Conservation (phyloP, 2,888 invertebrate species). For the Tethea ocularis region DNA sequence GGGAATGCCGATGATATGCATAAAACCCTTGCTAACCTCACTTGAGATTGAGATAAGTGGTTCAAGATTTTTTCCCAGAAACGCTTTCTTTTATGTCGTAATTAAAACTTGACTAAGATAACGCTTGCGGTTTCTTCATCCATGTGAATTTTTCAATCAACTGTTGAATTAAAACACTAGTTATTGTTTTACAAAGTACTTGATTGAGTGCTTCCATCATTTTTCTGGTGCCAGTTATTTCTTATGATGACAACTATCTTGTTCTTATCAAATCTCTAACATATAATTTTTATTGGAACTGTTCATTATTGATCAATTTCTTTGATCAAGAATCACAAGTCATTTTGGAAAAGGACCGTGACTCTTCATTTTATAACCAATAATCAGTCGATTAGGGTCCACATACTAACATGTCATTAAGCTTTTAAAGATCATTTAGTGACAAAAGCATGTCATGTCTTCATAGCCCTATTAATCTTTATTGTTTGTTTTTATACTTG, state of each 20-base stretch:
- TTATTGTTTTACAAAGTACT: too few relatives aligned
- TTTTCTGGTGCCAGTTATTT: neutral
- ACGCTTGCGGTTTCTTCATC: neutral
- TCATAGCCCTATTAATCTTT: constrained; percentile 36
- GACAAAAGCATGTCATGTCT: constrained; percentile 41
- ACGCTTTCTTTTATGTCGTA: neutral
- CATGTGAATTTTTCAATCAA: constrained; percentile 4
- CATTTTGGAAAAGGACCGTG: constrained; percentile 48
- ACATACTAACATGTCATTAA: constrained; percentile 55
- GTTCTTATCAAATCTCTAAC: constrained; percentile 27
- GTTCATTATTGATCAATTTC: constrained; percentile 46
- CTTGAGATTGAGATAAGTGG: constrained; percentile 4
- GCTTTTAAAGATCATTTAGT: constrained; percentile 63
- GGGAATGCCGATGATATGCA: constrained; percentile 19
- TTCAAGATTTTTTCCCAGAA: neutral
- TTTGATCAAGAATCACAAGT: constrained; percentile 36
- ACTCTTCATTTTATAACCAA: constrained; percentile 49
- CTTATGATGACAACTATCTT: neutral
- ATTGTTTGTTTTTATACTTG: constrained; percentile 28
- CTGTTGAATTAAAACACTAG: too few relatives aligned
- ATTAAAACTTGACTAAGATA: constrained; percentile 13
- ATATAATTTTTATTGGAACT: constrained; percentile 44
- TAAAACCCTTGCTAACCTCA: constrained; percentile 1
- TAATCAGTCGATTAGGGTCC: constrained; percentile 49
- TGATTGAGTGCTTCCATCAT: neutral